A percentile compares a stretch with the other conserved stretches of the same genome.
Evolutionary conservation across 2,888 invertebrate genomes (phyloP).

Genomic region (Gastrophysa polygoni): DNA sequence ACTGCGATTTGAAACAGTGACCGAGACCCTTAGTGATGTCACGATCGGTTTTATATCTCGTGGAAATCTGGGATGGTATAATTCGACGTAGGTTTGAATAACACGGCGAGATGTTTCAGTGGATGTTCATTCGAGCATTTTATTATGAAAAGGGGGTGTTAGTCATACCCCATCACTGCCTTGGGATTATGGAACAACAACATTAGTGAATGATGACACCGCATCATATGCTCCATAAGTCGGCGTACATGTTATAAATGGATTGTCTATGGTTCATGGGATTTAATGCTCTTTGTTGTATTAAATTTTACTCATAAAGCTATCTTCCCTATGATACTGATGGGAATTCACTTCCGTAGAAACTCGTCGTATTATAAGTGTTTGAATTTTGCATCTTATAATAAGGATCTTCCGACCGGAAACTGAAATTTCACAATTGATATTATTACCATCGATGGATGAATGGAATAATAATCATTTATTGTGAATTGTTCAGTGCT

Average conservation of each 20-base stretch:
- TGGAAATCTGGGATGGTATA: conserved; percentile 8
- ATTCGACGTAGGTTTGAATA: neutral
- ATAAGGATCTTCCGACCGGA: no score
- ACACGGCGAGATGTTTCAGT: no score
- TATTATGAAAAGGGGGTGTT: neutral
- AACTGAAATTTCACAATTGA: no score
- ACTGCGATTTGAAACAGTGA: neutral
- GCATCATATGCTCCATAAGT: neutral
- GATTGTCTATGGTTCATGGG: neutral
- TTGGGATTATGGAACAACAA: neutral
- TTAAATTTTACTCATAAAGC: neutral
- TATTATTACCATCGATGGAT: no score
- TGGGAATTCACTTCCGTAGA: neutral
- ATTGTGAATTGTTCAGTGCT: no score
- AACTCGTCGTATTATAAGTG: neutral
- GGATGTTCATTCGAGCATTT: neutral
- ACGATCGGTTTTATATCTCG: conserved; percentile 3
- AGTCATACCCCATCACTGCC: neutral
- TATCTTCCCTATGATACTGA: neutral
- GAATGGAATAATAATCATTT: no score
- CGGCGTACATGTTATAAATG: neutral
- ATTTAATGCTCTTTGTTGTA: neutral
- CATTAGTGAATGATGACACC: neutral
- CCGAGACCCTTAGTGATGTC: neutral
- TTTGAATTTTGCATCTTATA: no score